Evolutionary conservation across 2,797 vertebrate species (phyloP), one percentile per base, ranked within the genome.

Genomic region (Alca torda): DNA sequence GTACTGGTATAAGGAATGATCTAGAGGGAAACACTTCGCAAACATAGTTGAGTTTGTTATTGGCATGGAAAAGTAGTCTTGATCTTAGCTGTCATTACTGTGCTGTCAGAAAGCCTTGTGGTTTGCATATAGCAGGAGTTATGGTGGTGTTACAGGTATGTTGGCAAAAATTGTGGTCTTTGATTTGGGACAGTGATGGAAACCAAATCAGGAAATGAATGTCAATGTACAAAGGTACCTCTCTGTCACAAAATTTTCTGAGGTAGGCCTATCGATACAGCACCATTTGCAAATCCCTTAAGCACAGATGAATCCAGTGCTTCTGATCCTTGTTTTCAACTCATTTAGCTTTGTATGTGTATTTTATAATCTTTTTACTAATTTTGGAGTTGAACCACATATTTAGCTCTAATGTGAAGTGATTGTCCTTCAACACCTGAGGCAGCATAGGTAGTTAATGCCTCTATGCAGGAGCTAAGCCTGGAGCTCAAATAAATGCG

Each of bases 71-170:
- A 89, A 87, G 63, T 10, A 72, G 18, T 72, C 87, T 77, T 74
- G 28, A 56, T 88, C 53, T 68, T 84, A 45, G 21, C 46, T 64
- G 23, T 60, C 15, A 4, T 39, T 69, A 18, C 61, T 26, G 7
- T 56, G 48, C 48, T 72, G 41, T 88, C 30, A n/a, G 77, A 87
- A 90, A 57, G 33, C 16, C 24, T 68, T 25, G 10, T 45, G 54
- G 74, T 61, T 87, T 68, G 39, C 4, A 0, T 51, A 5, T n/a
- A 73, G 50, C 45, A 45, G 46, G 26, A 81, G 20, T 50, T 88
- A 17, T 1, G 31, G 16, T 72, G 41, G 30, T 61, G 33, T 35
- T 67, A 33, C 25, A 87, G 16, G 18, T 45, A 12, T 0, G 0
- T 51, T 37, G 50, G 50, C 67, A 88, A 75, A 63, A 68, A 39